phyloP scores from a whole-genome alignment of 2,888 invertebrate genomes.

The Dolomedes plantarius region DNA sequence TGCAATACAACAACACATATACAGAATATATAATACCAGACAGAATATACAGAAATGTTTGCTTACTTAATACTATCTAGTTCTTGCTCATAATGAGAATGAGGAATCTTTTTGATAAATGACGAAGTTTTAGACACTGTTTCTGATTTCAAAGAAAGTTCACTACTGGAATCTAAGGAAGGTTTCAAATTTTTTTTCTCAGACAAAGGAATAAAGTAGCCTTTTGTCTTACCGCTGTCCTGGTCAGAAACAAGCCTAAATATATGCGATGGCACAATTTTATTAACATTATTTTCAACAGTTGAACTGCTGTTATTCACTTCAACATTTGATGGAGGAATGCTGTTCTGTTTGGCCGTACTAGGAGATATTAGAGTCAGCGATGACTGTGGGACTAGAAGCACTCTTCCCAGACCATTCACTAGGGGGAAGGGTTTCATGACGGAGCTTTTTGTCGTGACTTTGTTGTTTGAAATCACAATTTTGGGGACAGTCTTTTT shows the following conservation, averaged over 20 bases:
- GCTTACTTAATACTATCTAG: conserved; percentile 52
- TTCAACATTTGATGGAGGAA: not conserved
- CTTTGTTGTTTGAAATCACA: not conserved
- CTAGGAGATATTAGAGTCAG: not conserved
- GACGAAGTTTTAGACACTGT: not conserved
- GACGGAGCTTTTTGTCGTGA: not conserved
- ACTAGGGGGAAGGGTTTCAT: conserved; percentile 1
- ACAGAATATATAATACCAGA: too few relatives aligned
- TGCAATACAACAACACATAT: too few relatives aligned
- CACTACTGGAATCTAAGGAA: not conserved
- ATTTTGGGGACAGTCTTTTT: conserved; percentile 11
- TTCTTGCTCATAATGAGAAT: conserved; percentile 34
- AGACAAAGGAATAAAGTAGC: conserved; percentile 17
- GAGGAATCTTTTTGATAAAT: not conserved
- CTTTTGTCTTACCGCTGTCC: conserved; percentile 24
- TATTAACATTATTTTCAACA: not conserved
- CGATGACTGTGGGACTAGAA: conserved; percentile 52
- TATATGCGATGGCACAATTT: conserved; percentile 49
- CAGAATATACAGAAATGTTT: too few relatives aligned
- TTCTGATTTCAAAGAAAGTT: not conserved
- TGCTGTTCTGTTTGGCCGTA: not conserved
- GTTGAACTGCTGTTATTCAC: not conserved
- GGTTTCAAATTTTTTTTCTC: conserved; percentile 23
- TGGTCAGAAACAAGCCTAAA: conserved; percentile 47
- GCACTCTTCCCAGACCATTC: conserved; percentile 51